phyloP scores from a whole-genome alignment of 2,113 vertebrate species.

The Dasyornis broadbenti region DNA sequence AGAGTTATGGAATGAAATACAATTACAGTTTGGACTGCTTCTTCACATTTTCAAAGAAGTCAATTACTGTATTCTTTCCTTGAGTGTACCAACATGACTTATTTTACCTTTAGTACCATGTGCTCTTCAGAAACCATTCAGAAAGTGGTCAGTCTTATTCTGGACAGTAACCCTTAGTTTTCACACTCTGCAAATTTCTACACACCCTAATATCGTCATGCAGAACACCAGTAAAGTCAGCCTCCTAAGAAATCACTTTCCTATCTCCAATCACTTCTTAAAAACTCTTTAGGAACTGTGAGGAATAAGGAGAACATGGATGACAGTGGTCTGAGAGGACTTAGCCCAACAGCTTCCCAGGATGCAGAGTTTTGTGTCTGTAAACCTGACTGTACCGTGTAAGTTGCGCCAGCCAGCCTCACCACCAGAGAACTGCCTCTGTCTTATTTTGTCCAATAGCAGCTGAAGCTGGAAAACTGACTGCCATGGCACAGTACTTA shows the following conservation, averaged over 20 bases:
- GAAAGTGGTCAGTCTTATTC: neutral
- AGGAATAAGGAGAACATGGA: neutral
- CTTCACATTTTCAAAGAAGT: neutral
- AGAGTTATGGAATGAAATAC: neutral
- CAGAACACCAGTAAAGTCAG: neutral
- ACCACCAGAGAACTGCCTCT: neutral
- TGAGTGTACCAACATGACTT: rapidly evolving
- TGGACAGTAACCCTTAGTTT: neutral
- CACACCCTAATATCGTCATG: neutral
- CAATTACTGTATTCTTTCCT: neutral
- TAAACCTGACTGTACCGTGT: neutral
- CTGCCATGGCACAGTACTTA: neutral
- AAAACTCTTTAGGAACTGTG: neutral
- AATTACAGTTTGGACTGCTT: neutral
- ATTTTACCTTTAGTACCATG: neutral
- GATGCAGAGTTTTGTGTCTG: neutral
- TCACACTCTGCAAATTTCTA: neutral
- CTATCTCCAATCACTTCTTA: neutral
- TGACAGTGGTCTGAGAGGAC: neutral
- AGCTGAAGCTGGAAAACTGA: neutral
- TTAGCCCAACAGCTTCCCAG: neutral
- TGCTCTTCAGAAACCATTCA: neutral
- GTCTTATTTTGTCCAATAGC: neutral
- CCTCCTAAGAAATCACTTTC: neutral
- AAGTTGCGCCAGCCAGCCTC: neutral